Base-by-base conservation (phyloP, 1,140 invertebrate species). In the Bombus pyrosoma region DNA sequence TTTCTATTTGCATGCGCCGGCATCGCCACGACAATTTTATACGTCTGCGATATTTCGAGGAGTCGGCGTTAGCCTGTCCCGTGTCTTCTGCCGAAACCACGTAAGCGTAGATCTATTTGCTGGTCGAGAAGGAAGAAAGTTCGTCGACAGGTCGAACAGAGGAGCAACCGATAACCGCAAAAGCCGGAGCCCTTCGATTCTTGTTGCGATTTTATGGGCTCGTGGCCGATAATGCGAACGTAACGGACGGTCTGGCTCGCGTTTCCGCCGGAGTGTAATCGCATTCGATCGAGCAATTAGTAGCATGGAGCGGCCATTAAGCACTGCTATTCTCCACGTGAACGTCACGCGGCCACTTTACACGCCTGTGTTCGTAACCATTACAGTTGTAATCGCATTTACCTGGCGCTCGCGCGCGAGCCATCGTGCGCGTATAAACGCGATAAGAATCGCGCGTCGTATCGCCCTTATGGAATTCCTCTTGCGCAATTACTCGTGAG, bases 41-140 rank as follows among this genome's bases (percentile, higher is more conserved):
- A 93, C 92, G 94, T 93, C 92, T 93, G 92, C 91, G 94, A 93
- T 95, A 95, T 95, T 95, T 95, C 90, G 92, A 94, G 87, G 62
- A 79, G 71, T 83, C 69, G 10, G 75, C 59, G 71, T 81, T 64
- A n/a, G 34, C 81, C 77, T 53, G 74, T 22, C 34, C 12, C 34
- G 34, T 25, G 34, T 37, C 41, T 43, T 32, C 28, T n/a, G 13
- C 5, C 13, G 18, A 73, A 53, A 53, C 47, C 47, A 53, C 47
- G 47, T 53, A 53, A 53, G 47, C 47, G 47, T 53, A 8, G 47
- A 53, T 53, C 47, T 53, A 53, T 53, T 53, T 0, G 47, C 47
- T 22, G 18, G 8, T 25, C 13, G 5, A 13, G 47, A 57, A 22
- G 6, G n/a, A 37, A 13, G 43, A 71, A 39, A 57, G 57, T 57